Percentiles rank a stretch among this genome's conserved stretches.
These are phyloP conservation scores for Neotoma lepida DNA, from an alignment of 2,113 vertebrate species.

Conservation along the genomic window DNA sequence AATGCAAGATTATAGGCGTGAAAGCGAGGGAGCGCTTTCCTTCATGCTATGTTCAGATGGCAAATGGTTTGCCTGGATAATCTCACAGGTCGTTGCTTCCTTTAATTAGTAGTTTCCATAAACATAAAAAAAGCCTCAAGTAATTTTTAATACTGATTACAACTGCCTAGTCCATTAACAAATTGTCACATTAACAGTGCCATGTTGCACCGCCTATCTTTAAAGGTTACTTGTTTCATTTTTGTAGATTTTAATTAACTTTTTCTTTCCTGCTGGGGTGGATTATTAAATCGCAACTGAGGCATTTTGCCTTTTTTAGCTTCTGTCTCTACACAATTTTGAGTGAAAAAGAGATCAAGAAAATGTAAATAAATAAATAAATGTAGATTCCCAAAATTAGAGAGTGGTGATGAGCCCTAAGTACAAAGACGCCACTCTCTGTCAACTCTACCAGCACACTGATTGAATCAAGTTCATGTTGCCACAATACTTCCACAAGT, in stretches of 20 bases:
- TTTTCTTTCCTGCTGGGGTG: constrained; percentile 41
- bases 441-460: neutral
- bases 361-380: neutral
- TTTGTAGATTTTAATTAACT: constrained; percentile 79
- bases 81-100: constrained; percentile 70
- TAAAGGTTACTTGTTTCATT: constrained; percentile 72
- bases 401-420: constrained; percentile 22
- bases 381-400: neutral
- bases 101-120: constrained; percentile 78
- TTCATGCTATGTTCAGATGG: constrained; percentile 60
- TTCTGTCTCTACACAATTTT: constrained; percentile 51
- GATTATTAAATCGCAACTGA: constrained; percentile 58
- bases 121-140: constrained; percentile 72
- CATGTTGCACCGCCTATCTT: constrained; percentile 64
- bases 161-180: constrained; percentile 77
- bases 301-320: constrained; percentile 48
- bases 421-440: constrained; percentile 32
- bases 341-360: neutral
- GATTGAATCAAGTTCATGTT: constrained; percentile 45
- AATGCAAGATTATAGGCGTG: constrained; percentile 28
- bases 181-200: constrained; percentile 68
- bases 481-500: constrained; percentile 49
- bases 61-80: constrained; percentile 72
- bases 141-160: constrained; percentile 80
- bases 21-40: constrained; percentile 55